phyloP scores from a whole-genome alignment of 2,888 invertebrate genomes.

The Carterocephalus palaemon region DNA sequence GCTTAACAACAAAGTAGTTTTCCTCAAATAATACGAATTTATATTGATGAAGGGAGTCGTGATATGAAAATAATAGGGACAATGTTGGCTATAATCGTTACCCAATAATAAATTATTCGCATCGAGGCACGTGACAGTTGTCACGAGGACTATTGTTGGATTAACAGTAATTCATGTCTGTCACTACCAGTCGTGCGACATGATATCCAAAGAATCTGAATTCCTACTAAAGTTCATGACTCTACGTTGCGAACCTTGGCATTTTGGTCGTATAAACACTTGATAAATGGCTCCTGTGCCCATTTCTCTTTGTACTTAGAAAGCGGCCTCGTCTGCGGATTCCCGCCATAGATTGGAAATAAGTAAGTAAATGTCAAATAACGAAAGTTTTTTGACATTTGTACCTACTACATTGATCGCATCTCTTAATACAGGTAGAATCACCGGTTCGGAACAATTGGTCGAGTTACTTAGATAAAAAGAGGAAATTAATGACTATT shows the following conservation, averaged over 20 bases:
- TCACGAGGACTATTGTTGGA: slow-evolving; percentile 48
- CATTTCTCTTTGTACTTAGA: slow-evolving; percentile 18
- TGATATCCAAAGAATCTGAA: slow-evolving; percentile 25
- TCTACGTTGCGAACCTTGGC: slow-evolving; percentile 21
- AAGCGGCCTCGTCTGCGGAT: slow-evolving; percentile 16
- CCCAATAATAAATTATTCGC: slow-evolving; percentile 25
- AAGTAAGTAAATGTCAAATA: neutral
- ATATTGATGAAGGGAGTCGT: slow-evolving; percentile 25
- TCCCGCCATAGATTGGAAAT: slow-evolving; percentile 8
- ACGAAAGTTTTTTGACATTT: neutral
- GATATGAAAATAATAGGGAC: slow-evolving; percentile 15
- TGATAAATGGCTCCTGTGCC: slow-evolving; percentile 24
- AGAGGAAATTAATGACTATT: slow-evolving; percentile 46
- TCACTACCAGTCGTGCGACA: slow-evolving; percentile 42
- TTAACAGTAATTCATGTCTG: slow-evolving; percentile 41
- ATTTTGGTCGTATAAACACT: slow-evolving; percentile 22
- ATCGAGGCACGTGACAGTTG: slow-evolving; percentile 43
- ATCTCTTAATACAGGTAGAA: slow-evolving; percentile 34
- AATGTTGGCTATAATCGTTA: slow-evolving; percentile 19
- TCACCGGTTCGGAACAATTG: slow-evolving; percentile 35
- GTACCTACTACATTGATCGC: slow-evolving; percentile 42
- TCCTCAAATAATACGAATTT: too few relatives aligned
- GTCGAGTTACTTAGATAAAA: slow-evolving; percentile 40
- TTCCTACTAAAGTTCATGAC: slow-evolving; percentile 23
- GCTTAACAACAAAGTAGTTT: too few relatives aligned